Base-by-base conservation (phyloP, 2,797 vertebrate genomes). In the Esox lucius region DNA sequence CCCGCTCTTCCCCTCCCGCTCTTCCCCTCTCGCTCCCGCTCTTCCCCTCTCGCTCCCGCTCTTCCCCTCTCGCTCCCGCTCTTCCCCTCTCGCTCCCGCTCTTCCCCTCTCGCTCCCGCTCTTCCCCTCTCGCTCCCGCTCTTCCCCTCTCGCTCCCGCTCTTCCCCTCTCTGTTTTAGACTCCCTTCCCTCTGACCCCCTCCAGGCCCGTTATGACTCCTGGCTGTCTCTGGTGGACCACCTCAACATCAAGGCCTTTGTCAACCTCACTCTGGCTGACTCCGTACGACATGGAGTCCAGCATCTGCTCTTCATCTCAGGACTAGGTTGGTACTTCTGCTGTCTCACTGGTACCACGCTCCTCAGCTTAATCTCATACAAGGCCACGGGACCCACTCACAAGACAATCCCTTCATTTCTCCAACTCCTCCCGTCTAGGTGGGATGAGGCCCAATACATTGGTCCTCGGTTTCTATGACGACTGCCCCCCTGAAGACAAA, bases 391-490 rank as follows among this genome's bases (percentile, higher is more conserved):
- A 49, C 13, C 46, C 22, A 35, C 28, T 17, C 61, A 53, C 66
- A 48, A 72, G 5, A n/a, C 17, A 1, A 46, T 69, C 17, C 80
- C 16, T 68, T 68, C 33, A 11, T 15, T 24, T 24, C 61, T 31
- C 17, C 12, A 0, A 9, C 13, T 75, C 1, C 77, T 13, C 78
- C 15, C 17, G 31, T 80, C 2, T 81, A 98, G 96, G 96, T 0
- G 96, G 96, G 53, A 98, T 98, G 96, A 94, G 95, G 75, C 96
- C 96, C 13, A 98, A 98, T 91, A 98, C 95, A 4, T 86, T 98
- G 17, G 93, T 97, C 16, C 87, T 98, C 11, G 96, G 96, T 70
- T 98, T 98, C 88, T 98, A 96, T 0, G 96, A 96, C 0, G 80
- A 95, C 0, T 80, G 87, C 0, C 66, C 75, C 0, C 94, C 96